Base-by-base conservation (phyloP, 92 coral and sea anemone species). In the Diadumene lineata region DNA sequence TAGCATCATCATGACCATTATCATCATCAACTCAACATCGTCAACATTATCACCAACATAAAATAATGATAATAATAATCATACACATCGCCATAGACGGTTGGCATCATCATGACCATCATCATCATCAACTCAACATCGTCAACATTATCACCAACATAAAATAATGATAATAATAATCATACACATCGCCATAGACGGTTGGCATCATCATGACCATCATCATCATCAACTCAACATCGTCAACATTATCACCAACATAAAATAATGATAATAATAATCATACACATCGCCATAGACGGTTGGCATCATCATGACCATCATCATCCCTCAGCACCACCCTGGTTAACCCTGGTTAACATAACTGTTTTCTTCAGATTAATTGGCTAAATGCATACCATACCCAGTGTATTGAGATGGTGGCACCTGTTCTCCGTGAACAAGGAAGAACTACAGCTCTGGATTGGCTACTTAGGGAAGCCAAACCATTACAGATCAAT, bases 301-400 rank as follows among this genome's bases (percentile, higher is more conserved):
- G n/a, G n/a, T n/a, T n/a, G n/a, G n/a, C n/a, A 38, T 13, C 48
- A 38, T 38, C 48, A 38, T 38, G 6, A 38, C 13, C 48, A 38
- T 38, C 48, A 38, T 38, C 48, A 38, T 6, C 48, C n/a, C n/a
- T n/a, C n/a, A n/a, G n/a, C n/a, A n/a, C n/a, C n/a, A n/a, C n/a
- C n/a, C n/a, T n/a, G n/a, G n/a, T n/a, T n/a, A n/a, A 13, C 6
- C 48, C 48, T 38, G 48, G 13, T 38, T 4, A 38, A 38, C 48
- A 38, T 38, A 38, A 38, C 13, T 38, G 48, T 38, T 1, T n/a
- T 55, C 13, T 34, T 15, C 43, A 82, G 86, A 75, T 82, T 23
- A 80, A 74, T 6, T 82, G 86, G 86, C 34, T 82, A 26, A 75
- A 82, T 64, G 72, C 48, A 0, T 82, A 82, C 66, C 86, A 82